Percentiles rank a stretch among this genome's conserved stretches.
phyloP scores from a whole-genome alignment of 2,797 vertebrate species.

The Aselliscus stoliczkanus region DNA sequence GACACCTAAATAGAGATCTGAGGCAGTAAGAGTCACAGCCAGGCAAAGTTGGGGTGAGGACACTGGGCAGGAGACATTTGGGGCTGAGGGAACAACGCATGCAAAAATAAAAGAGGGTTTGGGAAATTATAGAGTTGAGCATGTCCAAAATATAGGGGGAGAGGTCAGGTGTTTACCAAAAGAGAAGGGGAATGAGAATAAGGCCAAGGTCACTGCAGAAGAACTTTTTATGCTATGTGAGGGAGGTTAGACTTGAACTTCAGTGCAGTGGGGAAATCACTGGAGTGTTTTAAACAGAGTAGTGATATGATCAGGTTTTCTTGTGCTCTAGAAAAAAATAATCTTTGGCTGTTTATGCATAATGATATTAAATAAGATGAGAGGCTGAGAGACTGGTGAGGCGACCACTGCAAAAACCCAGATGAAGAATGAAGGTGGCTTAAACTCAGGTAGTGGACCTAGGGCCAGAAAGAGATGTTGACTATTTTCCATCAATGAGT shows the following conservation, averaged over 20 bases:
- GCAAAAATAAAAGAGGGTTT: neutral
- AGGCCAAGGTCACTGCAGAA: neutral
- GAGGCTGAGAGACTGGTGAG: neutral
- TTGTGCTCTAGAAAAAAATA: neutral
- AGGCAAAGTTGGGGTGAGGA: neutral
- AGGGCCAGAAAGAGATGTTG: neutral
- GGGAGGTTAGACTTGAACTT: neutral
- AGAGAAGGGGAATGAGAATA: neutral
- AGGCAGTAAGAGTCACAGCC: neutral
- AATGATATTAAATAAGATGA: neutral
- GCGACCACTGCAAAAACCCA: neutral
- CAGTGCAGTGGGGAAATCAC: neutral
- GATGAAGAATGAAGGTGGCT: neutral
- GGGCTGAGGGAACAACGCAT: neutral
- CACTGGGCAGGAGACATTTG: neutral
- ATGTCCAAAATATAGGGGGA: neutral
- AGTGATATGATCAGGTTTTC: neutral
- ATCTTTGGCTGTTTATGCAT: neutral
- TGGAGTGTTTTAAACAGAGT: conserved; percentile 1
- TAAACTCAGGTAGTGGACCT: neutral
- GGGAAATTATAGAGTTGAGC: neutral
- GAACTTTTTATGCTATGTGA: neutral
- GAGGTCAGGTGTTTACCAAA: neutral
- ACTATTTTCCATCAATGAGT: neutral
- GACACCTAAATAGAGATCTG: neutral